phyloP scores from a whole-genome alignment of 2,113 vertebrate species.

The Xiphophorus couchianus region DNA sequence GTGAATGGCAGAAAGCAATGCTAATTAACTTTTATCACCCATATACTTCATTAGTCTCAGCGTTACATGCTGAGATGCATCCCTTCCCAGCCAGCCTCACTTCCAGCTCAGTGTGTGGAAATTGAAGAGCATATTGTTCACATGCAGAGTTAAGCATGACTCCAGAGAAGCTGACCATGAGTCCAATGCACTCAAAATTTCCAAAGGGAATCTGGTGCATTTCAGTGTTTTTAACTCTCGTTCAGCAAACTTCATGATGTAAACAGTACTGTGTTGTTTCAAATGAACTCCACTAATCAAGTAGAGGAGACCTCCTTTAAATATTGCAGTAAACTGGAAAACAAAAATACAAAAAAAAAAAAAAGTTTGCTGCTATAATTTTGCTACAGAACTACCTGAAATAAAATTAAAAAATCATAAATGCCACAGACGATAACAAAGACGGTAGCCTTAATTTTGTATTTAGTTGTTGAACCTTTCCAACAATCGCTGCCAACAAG shows the following conservation, averaged over 20 bases:
- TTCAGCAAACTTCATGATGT: neutral
- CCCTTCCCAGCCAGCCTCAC: slow-evolving; percentile 17
- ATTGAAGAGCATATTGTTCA: neutral
- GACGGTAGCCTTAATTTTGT: neutral
- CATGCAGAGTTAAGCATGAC: neutral
- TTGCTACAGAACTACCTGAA: neutral
- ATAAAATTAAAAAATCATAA: too few relatives aligned
- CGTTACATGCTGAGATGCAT: slow-evolving; percentile 9
- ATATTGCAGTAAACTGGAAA: neutral
- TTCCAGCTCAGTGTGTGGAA: neutral
- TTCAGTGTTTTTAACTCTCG: neutral
- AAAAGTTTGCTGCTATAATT: neutral
- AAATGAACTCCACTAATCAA: neutral
- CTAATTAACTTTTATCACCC: slow-evolving; percentile 36
- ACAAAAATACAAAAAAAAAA: neutral
- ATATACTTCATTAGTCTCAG: slow-evolving; percentile 35
- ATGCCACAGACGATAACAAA: neutral
- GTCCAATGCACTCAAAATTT: neutral
- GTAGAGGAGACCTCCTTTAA: neutral
- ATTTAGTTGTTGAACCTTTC: neutral
- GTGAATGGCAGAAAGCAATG: slow-evolving; percentile 10
- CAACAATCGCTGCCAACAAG: neutral
- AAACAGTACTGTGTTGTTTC: neutral
- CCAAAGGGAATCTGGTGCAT: neutral
- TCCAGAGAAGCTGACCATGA: neutral